These are phyloP conservation scores for Glomeris marginata DNA, from an alignment of 2,888 invertebrate genomes.

Conservation along the genomic window DNA sequence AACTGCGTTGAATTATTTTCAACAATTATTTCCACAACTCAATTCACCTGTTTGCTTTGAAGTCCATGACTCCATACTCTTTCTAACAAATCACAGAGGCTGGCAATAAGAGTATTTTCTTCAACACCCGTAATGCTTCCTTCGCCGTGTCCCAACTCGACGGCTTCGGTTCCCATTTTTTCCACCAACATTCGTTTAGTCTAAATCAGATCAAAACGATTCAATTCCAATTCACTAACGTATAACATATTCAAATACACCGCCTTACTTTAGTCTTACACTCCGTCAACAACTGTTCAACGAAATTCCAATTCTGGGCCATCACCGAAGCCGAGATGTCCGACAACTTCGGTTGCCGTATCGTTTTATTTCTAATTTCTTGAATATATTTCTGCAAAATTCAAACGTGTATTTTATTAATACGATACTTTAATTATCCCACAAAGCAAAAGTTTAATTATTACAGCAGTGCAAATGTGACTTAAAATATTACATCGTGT, in stretches of 20 bases:
- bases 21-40: conserved; percentile 5
- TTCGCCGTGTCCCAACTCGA: conserved; percentile 76
- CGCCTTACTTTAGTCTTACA: conserved; percentile 24
- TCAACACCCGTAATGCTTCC: conserved; percentile 58
- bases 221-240: background rate
- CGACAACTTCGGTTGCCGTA: conserved; percentile 19
- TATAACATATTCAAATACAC: background rate
- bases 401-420: too few species aligned
- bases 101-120: conserved; percentile 96
- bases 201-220: conserved; percentile 35
- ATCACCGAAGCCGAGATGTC: conserved; percentile 59
- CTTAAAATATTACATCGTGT: too few species aligned
- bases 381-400: conserved; percentile 28
- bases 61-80: conserved; percentile 96
- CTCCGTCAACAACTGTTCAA: conserved; percentile 87
- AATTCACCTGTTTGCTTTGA: conserved; percentile 62
- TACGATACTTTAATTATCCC: too few species aligned
- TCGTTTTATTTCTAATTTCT: conserved; percentile 27
- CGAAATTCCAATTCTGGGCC: conserved; percentile 95
- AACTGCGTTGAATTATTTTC: background rate
- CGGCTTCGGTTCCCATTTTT: conserved; percentile 95
- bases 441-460: too few species aligned
- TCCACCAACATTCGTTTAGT: conserved; percentile 98
- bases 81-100: conserved; percentile 90
- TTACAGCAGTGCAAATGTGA: too few species aligned